Percentiles rank a stretch among this genome's conserved stretches.
These are phyloP conservation scores for Vidua macroura DNA, from an alignment of 2,113 vertebrate species.

Conservation along the genomic window DNA sequence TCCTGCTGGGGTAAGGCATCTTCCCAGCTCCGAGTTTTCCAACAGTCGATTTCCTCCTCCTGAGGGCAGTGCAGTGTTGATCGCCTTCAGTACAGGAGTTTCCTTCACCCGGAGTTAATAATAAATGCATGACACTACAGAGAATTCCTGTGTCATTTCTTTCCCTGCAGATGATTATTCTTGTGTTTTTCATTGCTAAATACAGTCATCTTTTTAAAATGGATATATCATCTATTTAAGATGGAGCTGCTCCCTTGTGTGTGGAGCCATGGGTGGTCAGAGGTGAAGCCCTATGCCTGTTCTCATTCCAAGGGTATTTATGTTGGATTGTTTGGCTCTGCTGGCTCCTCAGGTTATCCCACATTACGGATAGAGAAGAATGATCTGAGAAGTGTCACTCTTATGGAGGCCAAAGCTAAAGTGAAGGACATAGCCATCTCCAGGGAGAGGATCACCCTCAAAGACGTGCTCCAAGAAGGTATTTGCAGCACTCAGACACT, in stretches of 20 bases:
- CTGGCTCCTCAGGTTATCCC: constrained; percentile 89
- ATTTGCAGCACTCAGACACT: not conserved
- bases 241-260: not conserved
- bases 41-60: not conserved
- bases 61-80: not conserved
- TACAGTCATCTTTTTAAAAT: not conserved
- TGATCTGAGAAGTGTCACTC: constrained; percentile 92
- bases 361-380: constrained; percentile 98
- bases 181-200: not conserved
- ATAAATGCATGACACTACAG: not conserved
- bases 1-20: not conserved
- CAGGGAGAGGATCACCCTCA: constrained; percentile 92
- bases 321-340: constrained; percentile 80
- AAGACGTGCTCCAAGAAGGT: constrained; percentile 97
- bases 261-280: not conserved
- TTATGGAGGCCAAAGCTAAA: constrained; percentile 94
- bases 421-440: constrained; percentile 98
- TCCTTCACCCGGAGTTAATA: not conserved
- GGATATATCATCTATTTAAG: not conserved
- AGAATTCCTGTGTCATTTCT: not conserved
- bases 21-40: not conserved
- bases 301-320: constrained; percentile 71
- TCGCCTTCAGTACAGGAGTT: not conserved
- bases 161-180: not conserved
- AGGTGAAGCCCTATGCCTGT: not conserved